phyloP scores from a whole-genome alignment of 1,140 invertebrate genomes.

The Tetramorium simillimum region DNA sequence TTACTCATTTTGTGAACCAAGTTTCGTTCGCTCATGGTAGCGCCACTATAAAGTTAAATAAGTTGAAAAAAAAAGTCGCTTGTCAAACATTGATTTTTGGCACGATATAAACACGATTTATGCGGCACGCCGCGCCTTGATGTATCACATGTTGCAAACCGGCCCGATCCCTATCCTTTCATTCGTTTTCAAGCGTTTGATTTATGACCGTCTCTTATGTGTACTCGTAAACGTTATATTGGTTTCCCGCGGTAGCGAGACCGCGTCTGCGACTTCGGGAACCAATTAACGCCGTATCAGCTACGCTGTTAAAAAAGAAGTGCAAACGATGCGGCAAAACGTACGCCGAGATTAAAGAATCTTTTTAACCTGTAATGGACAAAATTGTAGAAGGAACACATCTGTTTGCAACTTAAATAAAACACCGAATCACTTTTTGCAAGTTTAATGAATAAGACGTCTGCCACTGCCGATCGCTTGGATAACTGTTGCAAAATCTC shows the following conservation, averaged over 20 bases:
- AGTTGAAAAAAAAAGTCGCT: conserved; percentile 39
- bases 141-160: conserved; percentile 50
- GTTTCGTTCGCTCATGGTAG: background rate
- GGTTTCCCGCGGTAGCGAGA: conserved; percentile 60
- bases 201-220: conserved; percentile 68
- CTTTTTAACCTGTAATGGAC: background rate
- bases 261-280: conserved; percentile 42
- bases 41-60: background rate
- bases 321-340: conserved; percentile 20
- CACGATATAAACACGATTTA: conserved; percentile 60
- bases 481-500: background rate
- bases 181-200: conserved; percentile 71
- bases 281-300: conserved; percentile 68
- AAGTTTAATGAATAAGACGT: background rate
- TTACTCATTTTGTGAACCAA: background rate
- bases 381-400: background rate
- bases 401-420: background rate
- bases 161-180: conserved; percentile 68
- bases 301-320: conserved; percentile 46
- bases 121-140: conserved; percentile 41
- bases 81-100: conserved; percentile 56
- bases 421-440: background rate
- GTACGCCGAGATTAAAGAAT: background rate
- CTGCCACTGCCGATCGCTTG: background rate
- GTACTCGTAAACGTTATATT: conserved; percentile 74